Conservation (phyloP, 2,797 vertebrate species). For the Hyperoplus immaculatus region DNA sequence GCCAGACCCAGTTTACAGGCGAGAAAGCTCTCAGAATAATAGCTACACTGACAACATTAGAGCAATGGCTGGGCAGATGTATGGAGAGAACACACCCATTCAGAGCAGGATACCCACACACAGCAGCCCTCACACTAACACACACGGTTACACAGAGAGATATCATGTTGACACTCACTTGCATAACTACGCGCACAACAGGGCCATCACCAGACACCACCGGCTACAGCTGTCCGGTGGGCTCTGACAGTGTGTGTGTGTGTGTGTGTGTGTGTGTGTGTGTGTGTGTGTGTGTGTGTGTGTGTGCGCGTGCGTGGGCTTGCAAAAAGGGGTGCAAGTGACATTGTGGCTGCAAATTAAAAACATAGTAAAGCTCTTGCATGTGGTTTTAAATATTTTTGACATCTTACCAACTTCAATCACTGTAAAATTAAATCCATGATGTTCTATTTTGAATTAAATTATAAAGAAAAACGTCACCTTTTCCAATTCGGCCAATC, state of each 20-base stretch:
- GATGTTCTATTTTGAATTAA: not conserved
- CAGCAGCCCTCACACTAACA: not conserved
- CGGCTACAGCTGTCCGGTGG: constrained; percentile 68
- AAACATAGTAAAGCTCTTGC: not conserved
- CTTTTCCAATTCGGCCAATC: not conserved
- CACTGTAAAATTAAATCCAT: not conserved
- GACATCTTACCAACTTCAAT: not conserved
- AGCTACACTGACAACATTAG: constrained; percentile 71
- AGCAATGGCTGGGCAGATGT: constrained; percentile 78
- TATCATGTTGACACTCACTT: constrained; percentile 20
- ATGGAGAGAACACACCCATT: constrained; percentile 48
- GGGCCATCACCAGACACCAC: constrained; percentile 49
- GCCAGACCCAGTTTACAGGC: not conserved
- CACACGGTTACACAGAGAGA: constrained; percentile 10
- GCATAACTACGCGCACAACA: constrained; percentile 47
- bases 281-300: not conserved
- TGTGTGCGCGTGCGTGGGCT: not conserved
- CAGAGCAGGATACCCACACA: constrained; percentile 10
- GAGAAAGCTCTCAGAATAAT: not conserved
- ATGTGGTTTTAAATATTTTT: not conserved
- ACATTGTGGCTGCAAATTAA: not conserved
- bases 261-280: not conserved
- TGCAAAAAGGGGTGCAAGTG: constrained; percentile 1
- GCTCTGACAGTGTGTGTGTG: constrained; percentile 44
- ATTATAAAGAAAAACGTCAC: not conserved